Conservation (phyloP, 2,797 vertebrate species). For the Pempheris klunzingeri region DNA sequence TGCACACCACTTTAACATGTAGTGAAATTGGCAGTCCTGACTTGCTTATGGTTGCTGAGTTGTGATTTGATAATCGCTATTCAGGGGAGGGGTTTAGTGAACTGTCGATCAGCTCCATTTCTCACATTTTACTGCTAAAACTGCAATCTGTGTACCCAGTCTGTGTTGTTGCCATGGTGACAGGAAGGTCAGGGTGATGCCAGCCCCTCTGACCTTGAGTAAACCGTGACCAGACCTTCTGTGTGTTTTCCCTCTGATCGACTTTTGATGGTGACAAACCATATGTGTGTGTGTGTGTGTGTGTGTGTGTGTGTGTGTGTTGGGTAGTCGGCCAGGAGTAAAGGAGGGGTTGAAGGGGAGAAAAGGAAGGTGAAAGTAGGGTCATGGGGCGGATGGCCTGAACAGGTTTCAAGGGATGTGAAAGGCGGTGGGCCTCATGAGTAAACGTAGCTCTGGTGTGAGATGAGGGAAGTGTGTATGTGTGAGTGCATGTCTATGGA, state of each 20-base stretch:
- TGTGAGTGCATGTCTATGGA: slow-evolving; percentile 14
- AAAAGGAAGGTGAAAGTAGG: slow-evolving; percentile 49
- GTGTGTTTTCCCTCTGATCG: slow-evolving; percentile 24
- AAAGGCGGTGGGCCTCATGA: slow-evolving; percentile 59
- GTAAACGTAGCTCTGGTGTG: slow-evolving; percentile 67
- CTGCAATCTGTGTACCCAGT: slow-evolving; percentile 22
- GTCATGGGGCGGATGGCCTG: slow-evolving; percentile 50
- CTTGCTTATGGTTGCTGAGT: background rate
- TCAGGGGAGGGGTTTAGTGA: background rate
- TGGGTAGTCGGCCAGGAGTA: background rate
- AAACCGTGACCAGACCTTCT: slow-evolving; percentile 39
- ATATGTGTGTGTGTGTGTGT: slow-evolving; percentile 19
- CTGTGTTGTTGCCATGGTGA: slow-evolving; percentile 63
- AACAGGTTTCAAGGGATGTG: slow-evolving; percentile 66
- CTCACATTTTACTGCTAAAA: slow-evolving; percentile 40
- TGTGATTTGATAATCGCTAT: background rate
- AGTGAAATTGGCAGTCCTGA: background rate
- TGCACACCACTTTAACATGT: background rate
- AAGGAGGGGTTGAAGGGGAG: slow-evolving; percentile 16
- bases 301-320: slow-evolving; percentile 10
- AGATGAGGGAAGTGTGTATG: slow-evolving; percentile 41
- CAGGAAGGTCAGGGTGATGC: background rate
- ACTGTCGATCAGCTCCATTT: slow-evolving; percentile 12
- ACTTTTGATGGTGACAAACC: slow-evolving; percentile 48
- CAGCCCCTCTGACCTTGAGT: slow-evolving; percentile 32